These are phyloP conservation scores for Amphiprion ocellaris DNA, from an alignment of 2,113 vertebrate genomes.

Conservation along the genomic window DNA sequence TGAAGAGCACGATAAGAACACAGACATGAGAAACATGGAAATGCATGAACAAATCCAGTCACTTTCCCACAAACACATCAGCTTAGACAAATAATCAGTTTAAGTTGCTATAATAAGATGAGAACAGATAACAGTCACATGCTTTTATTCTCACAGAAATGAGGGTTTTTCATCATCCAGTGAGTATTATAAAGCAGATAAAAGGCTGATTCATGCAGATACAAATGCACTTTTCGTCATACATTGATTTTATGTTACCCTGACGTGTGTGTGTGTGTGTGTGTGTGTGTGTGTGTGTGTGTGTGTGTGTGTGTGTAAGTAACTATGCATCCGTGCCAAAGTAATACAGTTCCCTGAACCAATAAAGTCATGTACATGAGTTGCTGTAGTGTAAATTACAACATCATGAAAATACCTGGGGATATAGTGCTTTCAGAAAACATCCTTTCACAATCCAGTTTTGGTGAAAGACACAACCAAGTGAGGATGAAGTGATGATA, in stretches of 20 bases:
- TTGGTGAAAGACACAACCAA: slow-evolving; percentile 34
- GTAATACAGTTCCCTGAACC: slow-evolving; percentile 10
- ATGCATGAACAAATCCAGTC: slow-evolving; percentile 35
- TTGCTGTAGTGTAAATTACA: slow-evolving; percentile 1
- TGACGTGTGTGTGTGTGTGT: not conserved
- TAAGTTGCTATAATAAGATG: slow-evolving; percentile 17
- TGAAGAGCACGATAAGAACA: slow-evolving; percentile 60
- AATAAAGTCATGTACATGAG: slow-evolving; percentile 27
- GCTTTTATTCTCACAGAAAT: slow-evolving; percentile 32
- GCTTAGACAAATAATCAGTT: slow-evolving; percentile 9
- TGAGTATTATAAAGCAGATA: not conserved
- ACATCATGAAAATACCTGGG: not conserved
- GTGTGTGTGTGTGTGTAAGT: not conserved
- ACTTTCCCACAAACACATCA: slow-evolving; percentile 30
- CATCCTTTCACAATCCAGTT: slow-evolving; percentile 12
- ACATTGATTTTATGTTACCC: slow-evolving; percentile 23
- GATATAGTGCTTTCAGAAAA: not conserved
- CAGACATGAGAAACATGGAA: slow-evolving; percentile 53
- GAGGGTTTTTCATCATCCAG: slow-evolving; percentile 23
- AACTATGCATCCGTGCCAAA: slow-evolving; percentile 1
- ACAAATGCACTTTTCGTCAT: slow-evolving; percentile 22
- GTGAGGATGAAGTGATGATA: slow-evolving; percentile 44
- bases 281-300: too few species aligned
- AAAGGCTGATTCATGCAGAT: slow-evolving; percentile 32
- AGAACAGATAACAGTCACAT: slow-evolving; percentile 23